These are phyloP conservation scores for Nothocercus julius DNA, from an alignment of 2,113 vertebrate genomes.

Conservation along the genomic window DNA sequence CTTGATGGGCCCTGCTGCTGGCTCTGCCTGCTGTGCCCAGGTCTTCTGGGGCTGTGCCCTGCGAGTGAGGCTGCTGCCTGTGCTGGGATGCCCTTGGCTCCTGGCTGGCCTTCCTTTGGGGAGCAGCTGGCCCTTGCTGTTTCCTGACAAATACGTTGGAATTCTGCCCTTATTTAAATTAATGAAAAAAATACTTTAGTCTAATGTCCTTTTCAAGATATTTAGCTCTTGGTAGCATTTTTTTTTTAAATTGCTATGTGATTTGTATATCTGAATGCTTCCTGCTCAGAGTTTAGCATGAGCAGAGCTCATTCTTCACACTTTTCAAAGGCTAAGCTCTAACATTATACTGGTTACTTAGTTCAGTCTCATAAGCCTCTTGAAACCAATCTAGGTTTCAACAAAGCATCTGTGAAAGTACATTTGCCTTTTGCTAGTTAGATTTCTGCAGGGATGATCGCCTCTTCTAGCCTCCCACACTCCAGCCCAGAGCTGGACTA, in stretches of 20 bases:
- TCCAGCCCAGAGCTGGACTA: not conserved
- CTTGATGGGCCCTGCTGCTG: not conserved
- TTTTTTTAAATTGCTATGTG: not conserved
- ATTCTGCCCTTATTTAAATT: not conserved
- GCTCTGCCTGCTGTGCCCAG: not conserved
- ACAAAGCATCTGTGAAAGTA: not conserved
- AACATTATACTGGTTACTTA: not conserved
- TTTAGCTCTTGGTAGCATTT: not conserved
- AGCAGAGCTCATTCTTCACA: too few relatives aligned
- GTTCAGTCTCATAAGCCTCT: not conserved
- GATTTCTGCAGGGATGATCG: not conserved
- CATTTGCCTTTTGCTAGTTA: not conserved
- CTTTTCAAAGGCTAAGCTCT: not conserved
- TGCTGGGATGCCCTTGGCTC: not conserved
- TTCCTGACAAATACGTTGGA: not conserved
- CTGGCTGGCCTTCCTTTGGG: not conserved
- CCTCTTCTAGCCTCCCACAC: not conserved
- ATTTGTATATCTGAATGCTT: not conserved
- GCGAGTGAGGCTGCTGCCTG: not conserved
- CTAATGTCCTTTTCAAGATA: not conserved
- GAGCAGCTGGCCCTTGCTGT: not conserved
- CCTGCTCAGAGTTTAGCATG: too few relatives aligned
- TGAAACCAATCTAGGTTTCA: not conserved
- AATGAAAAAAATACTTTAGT: not conserved
- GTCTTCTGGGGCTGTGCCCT: not conserved